Conservation (phyloP, 2,113 vertebrate genomes). For the Poicephalus gulielmi region DNA sequence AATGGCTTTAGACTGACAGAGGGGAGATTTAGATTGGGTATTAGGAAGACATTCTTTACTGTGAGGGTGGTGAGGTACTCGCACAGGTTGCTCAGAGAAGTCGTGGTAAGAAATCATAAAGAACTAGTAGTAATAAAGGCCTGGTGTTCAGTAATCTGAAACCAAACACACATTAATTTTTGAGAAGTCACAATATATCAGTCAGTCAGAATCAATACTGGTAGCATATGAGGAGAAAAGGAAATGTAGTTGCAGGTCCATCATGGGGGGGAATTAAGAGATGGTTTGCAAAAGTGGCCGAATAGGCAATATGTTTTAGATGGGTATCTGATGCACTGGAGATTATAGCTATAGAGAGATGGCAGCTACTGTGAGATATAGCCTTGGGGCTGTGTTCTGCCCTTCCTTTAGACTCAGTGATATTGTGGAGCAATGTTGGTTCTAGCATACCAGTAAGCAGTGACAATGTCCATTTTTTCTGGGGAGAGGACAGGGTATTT, state of each 20-base stretch:
- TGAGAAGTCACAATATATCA: neutral
- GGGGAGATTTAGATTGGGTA: neutral
- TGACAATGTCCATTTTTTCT: neutral
- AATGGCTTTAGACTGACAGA: neutral
- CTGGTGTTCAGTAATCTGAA: neutral
- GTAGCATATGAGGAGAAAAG: neutral
- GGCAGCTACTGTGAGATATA: neutral
- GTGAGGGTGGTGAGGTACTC: neutral
- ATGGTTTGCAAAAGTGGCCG: neutral
- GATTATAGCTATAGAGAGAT: neutral
- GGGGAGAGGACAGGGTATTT: neutral
- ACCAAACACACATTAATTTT: neutral
- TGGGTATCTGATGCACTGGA: neutral
- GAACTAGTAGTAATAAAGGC: neutral
- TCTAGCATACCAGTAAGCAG: neutral
- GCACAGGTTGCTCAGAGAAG: neutral
- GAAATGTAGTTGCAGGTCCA: neutral
- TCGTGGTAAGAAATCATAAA: neutral
- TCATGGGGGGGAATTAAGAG: neutral
- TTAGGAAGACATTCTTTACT: neutral
- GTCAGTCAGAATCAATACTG: neutral
- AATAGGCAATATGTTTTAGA: neutral
- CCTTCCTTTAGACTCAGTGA: neutral
- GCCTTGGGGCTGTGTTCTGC: neutral
- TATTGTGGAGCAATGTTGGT: neutral